phyloP scores from a whole-genome alignment of 2,888 invertebrate species.

The Platerodrilus igneus region DNA sequence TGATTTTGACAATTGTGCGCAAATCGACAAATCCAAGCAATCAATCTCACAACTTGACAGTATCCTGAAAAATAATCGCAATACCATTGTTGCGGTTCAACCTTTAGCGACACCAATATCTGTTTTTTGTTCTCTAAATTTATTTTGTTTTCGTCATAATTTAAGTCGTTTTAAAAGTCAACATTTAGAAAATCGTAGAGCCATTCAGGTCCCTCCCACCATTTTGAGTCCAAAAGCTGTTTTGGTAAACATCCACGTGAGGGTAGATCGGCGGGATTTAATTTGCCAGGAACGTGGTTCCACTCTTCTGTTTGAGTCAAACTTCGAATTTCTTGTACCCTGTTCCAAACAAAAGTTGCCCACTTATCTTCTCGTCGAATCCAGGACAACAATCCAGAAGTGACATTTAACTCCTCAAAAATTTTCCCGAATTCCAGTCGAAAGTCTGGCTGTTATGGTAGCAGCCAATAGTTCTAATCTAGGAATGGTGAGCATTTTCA shows the following conservation, averaged over 20 bases:
- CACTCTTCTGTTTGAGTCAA: constrained; percentile 24
- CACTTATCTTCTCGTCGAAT: constrained; percentile 27
- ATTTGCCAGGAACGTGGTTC: constrained; percentile 33
- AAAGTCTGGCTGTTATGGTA: constrained; percentile 7
- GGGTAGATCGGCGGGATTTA: constrained; percentile 36
- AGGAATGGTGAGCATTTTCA: constrained; percentile 5
- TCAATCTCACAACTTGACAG: no score
- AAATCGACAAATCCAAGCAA: no score
- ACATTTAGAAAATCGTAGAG: constrained; percentile 20
- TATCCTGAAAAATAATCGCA: no score
- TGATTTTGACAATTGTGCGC: no score
- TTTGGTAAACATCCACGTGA: constrained; percentile 32
- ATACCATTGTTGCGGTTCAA: no score
- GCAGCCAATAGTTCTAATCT: constrained; percentile 11
- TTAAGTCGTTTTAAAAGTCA: no score
- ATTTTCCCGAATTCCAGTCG: neutral
- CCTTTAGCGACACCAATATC: no score
- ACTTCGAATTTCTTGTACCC: constrained; percentile 31
- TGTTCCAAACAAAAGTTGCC: constrained; percentile 31
- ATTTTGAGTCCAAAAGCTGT: constrained; percentile 28
- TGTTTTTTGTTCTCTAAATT: no score
- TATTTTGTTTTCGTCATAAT: no score
- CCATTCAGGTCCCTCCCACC: constrained; percentile 38
- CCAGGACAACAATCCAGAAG: constrained; percentile 31
- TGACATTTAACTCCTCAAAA: neutral